Percentiles rank a stretch among this genome's conserved stretches.
phyloP scores from a whole-genome alignment of 2,797 vertebrate species.

The Ctenopoma multispine region DNA sequence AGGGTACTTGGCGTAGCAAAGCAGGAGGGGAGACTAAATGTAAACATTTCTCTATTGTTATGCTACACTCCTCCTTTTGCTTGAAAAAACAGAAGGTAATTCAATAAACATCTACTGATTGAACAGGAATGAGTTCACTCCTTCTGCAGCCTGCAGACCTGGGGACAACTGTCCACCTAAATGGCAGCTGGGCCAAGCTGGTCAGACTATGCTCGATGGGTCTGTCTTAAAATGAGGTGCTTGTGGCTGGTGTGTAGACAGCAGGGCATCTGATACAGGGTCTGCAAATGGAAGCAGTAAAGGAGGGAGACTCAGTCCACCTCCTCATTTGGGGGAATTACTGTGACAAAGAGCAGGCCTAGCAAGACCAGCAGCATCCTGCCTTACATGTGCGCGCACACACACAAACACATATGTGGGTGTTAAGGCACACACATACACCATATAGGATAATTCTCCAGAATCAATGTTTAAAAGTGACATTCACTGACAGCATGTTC shows the following conservation, averaged over 20 bases:
- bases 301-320: conserved; percentile 65
- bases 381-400: conserved; percentile 20
- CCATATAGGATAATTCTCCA: conserved; percentile 34
- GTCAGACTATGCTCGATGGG: conserved; percentile 48
- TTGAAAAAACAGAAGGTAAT: conserved; percentile 65
- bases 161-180: conserved; percentile 26
- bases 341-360: conserved; percentile 74
- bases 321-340: conserved; percentile 78
- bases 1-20: conserved; percentile 53
- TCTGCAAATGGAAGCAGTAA: conserved; percentile 67
- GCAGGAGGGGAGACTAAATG: conserved; percentile 56
- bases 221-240: conserved; percentile 73
- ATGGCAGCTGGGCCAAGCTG: conserved; percentile 45
- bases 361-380: conserved; percentile 55
- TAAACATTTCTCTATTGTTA: conserved; percentile 72
- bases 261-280: conserved; percentile 69
- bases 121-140: conserved; percentile 54
- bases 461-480: conserved; percentile 47
- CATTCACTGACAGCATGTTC: conserved; percentile 38
- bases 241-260: conserved; percentile 67
- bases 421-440: conserved; percentile 37
- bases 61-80: conserved; percentile 56
- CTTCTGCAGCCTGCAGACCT: conserved; percentile 18
- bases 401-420: conserved; percentile 5
- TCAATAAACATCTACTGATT: conserved; percentile 73